These are phyloP conservation scores for Calameuta filiformis DNA, from an alignment of 2,888 invertebrate genomes.

Conservation along the genomic window DNA sequence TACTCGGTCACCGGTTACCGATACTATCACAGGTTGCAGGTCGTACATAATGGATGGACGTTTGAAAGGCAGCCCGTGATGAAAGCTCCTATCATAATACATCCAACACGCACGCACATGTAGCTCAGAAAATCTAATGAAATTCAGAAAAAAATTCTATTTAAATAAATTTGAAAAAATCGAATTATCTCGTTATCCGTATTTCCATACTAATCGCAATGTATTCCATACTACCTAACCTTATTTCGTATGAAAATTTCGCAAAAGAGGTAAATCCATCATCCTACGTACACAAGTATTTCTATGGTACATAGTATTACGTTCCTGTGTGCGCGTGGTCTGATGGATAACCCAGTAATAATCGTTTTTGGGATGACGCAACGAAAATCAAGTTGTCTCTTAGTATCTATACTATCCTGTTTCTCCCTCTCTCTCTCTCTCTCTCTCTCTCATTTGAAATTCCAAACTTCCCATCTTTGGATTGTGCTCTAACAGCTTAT, in stretches of 20 bases:
- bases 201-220: not conserved
- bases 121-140: not conserved
- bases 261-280: too few species aligned
- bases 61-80: not conserved
- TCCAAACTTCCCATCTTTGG: not conserved
- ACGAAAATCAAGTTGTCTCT: not conserved
- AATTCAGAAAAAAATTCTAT: not conserved
- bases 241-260: too few species aligned
- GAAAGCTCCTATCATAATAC: not conserved
- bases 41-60: not conserved
- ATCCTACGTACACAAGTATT: not conserved
- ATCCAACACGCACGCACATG: not conserved
- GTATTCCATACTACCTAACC: not conserved
- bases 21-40: not conserved
- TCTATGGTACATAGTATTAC: not conserved
- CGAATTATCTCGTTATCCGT: not conserved
- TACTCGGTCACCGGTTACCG: constrained; percentile 12
- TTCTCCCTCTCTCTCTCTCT: not conserved
- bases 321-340: not conserved
- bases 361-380: not conserved
- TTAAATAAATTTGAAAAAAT: not conserved
- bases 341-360: not conserved
- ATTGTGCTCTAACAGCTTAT: not conserved
- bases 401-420: not conserved
- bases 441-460: not conserved